These are phyloP conservation scores for Drosophila prolongata DNA, from an alignment of 2,888 invertebrate genomes.

Conservation along the genomic window DNA sequence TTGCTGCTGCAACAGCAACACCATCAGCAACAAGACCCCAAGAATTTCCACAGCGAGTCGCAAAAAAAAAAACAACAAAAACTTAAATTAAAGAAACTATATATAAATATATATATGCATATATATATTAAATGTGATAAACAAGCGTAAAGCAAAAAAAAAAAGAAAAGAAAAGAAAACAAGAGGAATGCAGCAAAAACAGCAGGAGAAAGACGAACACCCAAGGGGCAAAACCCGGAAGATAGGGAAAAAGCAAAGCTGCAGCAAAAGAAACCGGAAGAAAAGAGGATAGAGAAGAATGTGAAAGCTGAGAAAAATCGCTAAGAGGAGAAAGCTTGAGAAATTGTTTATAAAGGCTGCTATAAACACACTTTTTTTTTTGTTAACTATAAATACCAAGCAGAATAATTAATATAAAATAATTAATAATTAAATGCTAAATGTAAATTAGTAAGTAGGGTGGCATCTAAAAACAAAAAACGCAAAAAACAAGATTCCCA, in stretches of 20 bases:
- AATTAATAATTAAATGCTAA: constrained; percentile 54
- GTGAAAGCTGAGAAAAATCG: constrained; percentile 4
- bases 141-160: constrained; percentile 74
- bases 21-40: constrained; percentile 30
- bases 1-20: constrained; percentile 27
- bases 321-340: constrained; percentile 23
- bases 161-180: constrained; percentile 37
- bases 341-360: constrained; percentile 74
- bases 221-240: not conserved
- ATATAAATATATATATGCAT: constrained; percentile 56
- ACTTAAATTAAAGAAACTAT: constrained; percentile 65
- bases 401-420: constrained; percentile 56
- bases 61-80: constrained; percentile 51
- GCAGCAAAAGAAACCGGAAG: not conserved
- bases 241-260: constrained; percentile 21
- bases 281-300: not conserved
- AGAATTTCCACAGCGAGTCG: constrained; percentile 56
- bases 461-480: constrained; percentile 44
- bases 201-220: constrained; percentile 20
- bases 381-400: constrained; percentile 65
- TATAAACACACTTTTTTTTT: constrained; percentile 66
- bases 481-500: constrained; percentile 36
- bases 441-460: constrained; percentile 70
- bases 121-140: constrained; percentile 78
- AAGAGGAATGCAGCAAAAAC: constrained; percentile 30